Conservation (phyloP, 2,797 vertebrate genomes). For the Myiothlypis chrysogaster region DNA sequence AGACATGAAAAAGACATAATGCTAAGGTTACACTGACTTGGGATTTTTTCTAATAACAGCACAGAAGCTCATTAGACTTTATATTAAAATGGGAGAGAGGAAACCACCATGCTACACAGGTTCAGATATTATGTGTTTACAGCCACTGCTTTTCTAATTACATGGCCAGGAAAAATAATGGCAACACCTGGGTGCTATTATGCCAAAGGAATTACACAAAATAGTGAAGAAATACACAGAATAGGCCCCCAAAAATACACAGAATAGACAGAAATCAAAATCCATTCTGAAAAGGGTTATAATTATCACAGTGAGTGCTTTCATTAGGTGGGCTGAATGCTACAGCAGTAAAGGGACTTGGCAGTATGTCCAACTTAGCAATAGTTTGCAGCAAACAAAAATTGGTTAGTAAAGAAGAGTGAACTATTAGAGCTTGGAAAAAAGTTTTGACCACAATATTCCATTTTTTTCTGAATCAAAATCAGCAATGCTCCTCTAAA, state of each 20-base stretch:
- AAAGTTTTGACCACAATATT: background rate
- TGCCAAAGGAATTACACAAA: background rate
- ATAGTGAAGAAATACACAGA: background rate
- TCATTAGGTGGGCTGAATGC: background rate
- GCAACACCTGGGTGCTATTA: background rate
- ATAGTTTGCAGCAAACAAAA: background rate
- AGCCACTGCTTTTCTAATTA: background rate
- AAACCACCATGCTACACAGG: background rate
- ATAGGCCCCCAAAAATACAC: background rate
- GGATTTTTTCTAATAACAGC: background rate
- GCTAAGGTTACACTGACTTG: background rate
- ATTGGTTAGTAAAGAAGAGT: background rate
- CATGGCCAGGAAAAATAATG: background rate
- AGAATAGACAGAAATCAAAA: background rate
- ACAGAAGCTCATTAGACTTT: background rate
- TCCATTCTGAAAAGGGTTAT: background rate
- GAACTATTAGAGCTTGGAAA: background rate
- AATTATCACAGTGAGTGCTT: background rate
- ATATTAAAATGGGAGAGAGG: background rate
- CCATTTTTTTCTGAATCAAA: background rate
- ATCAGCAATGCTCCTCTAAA: background rate
- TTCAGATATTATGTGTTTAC: background rate
- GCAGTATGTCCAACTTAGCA: background rate
- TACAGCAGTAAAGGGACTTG: background rate
- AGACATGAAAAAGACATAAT: background rate